A percentile compares a stretch with the other conserved stretches of the same genome.
Evolutionary conservation across 1,140 invertebrate species (phyloP).

Genomic region (Muscidifurax raptorellus): DNA sequence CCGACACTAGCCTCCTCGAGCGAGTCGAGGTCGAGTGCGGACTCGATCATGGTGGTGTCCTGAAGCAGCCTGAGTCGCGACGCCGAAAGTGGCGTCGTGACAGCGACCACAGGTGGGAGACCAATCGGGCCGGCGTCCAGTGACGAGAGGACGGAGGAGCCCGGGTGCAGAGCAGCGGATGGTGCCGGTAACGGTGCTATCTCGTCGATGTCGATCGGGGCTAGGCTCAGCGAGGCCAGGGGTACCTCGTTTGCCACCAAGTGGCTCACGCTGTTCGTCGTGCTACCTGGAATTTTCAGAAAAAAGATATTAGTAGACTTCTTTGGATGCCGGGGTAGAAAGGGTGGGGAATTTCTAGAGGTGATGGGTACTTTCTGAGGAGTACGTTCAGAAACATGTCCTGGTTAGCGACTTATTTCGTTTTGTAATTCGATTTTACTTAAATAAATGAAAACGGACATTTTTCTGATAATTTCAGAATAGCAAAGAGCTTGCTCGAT

Average conservation of each 20-base stretch:
- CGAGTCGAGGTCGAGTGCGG: slow-evolving; percentile 89
- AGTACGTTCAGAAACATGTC: slow-evolving; percentile 8
- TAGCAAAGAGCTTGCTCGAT: not conserved
- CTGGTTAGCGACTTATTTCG: not conserved
- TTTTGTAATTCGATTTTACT: not conserved
- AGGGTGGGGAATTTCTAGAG: no score
- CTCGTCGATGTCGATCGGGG: slow-evolving; percentile 73
- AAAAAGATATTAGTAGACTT: not conserved
- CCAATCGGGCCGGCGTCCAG: not conserved
- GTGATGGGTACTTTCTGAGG: not conserved
- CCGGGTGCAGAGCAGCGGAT: no score
- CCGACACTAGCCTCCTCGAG: slow-evolving; percentile 80
- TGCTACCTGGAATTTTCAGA: slow-evolving; percentile 75
- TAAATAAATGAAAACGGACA: not conserved
- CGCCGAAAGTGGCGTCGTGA: slow-evolving; percentile 74
- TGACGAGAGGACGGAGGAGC: not conserved
- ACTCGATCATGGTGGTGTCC: slow-evolving; percentile 91
- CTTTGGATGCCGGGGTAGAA: not conserved
- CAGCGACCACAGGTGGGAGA: slow-evolving; percentile 52
- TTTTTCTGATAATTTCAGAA: not conserved
- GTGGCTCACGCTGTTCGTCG: slow-evolving; percentile 80
- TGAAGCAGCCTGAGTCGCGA: slow-evolving; percentile 84
- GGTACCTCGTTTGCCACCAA: slow-evolving; percentile 80
- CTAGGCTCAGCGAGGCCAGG: slow-evolving; percentile 75
- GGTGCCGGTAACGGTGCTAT: slow-evolving; percentile 69